These are phyloP conservation scores for Sphaeridia pumilis DNA, from an alignment of 2,888 invertebrate genomes.

Conservation along the genomic window DNA sequence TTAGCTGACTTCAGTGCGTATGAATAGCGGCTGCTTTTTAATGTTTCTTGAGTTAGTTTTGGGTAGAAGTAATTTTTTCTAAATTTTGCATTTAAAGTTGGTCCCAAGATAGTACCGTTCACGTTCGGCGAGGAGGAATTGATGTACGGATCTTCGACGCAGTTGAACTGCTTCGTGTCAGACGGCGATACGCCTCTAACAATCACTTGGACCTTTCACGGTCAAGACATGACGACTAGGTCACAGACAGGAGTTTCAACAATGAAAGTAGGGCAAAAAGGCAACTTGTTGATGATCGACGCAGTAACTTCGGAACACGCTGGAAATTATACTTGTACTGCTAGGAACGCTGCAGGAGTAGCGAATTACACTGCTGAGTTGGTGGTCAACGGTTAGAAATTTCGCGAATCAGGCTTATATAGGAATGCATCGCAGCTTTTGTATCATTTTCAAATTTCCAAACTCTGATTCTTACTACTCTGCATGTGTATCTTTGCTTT, in stretches of 20 bases:
- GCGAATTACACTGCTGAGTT: conserved; percentile 48
- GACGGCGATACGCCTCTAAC: conserved; percentile 39
- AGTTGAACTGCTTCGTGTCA: conserved; percentile 36
- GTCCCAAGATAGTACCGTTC: conserved; percentile 37
- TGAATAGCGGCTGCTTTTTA: too few relatives aligned
- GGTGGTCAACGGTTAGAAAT: conserved; percentile 13
- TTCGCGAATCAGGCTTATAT: not conserved
- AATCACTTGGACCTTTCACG: conserved; percentile 38
- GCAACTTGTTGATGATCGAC: conserved; percentile 53
- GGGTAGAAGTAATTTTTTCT: too few relatives aligned
- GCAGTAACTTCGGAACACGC: conserved; percentile 53
- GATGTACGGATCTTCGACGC: conserved; percentile 36
- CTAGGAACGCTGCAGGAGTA: conserved; percentile 54
- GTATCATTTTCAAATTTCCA: too few relatives aligned
- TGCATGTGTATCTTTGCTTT: conserved; percentile 36
- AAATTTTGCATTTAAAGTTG: too few relatives aligned
- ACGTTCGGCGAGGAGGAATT: conserved; percentile 42
- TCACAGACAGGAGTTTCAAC: conserved; percentile 42
- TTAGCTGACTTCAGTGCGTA: too few relatives aligned
- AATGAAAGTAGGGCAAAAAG: conserved; percentile 47
- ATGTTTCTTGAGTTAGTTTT: too few relatives aligned
- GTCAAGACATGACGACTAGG: conserved; percentile 31
- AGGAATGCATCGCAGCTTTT: too few relatives aligned
- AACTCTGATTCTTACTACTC: not conserved
- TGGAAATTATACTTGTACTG: conserved; percentile 59